A percentile compares a stretch with the other conserved stretches of the same genome.
Conservation (phyloP, 2,888 invertebrate genomes). For the Epinotia ramella region DNA sequence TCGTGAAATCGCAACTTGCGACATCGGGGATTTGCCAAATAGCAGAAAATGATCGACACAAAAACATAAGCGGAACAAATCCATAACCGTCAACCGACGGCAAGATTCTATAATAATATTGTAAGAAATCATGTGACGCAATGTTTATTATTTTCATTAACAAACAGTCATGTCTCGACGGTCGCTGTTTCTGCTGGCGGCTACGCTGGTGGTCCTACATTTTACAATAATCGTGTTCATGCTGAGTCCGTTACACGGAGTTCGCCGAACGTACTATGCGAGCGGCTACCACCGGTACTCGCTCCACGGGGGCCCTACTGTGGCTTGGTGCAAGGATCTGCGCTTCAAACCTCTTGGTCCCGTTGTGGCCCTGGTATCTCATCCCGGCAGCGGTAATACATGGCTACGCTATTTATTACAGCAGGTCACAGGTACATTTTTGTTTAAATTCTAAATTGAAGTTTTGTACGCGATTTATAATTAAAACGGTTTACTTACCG, state of each 20-base stretch:
- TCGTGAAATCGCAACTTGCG: conserved; percentile 7
- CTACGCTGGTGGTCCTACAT: conserved; percentile 71
- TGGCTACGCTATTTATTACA: conserved; percentile 92
- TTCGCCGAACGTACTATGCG: conserved; percentile 60
- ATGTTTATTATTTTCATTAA: conserved; percentile 40
- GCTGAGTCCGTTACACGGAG: conserved; percentile 70
- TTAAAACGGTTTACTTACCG: not conserved
- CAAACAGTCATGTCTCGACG: conserved; percentile 67
- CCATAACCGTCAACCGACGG: not conserved
- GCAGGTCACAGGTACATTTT: conserved; percentile 88
- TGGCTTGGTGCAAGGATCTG: conserved; percentile 84
- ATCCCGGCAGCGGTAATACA: conserved; percentile 94
- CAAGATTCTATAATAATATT: conserved; percentile 1
- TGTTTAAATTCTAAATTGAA: not conserved
- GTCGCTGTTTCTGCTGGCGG: conserved; percentile 70
- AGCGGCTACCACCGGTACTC: conserved; percentile 63
- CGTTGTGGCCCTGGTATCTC: conserved; percentile 89
- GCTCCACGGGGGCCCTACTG: conserved; percentile 63
- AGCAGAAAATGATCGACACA: not conserved
- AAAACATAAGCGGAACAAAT: conserved; percentile 4
- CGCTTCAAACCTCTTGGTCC: conserved; percentile 79
- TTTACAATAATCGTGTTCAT: conserved; percentile 77
- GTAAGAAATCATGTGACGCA: conserved; percentile 19
- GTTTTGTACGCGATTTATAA: not conserved
- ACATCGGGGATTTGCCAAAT: conserved; percentile 11